These are phyloP conservation scores for Acanthacorydalis orientalis DNA, from an alignment of 2,888 invertebrate species.

Conservation along the genomic window DNA sequence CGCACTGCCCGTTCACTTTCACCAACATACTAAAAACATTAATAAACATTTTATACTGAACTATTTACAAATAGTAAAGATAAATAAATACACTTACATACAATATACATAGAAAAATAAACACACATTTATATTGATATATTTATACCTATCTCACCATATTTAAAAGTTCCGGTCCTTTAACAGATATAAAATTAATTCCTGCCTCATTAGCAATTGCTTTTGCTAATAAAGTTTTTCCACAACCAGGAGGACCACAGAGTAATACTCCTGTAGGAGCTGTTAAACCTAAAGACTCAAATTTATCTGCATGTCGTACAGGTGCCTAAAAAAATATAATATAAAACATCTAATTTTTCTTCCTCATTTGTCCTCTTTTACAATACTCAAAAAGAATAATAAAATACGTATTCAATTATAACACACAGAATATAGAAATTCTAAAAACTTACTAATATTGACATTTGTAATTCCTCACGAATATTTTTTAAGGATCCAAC, in stretches of 20 bases:
- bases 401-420: no score
- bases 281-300: slow-evolving; percentile 59
- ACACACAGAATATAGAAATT: no score
- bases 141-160: slow-evolving; percentile 47
- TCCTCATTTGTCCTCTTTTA: background rate
- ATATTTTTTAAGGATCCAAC: slow-evolving; percentile 82
- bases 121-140: background rate
- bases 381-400: background rate
- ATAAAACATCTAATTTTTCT: background rate
- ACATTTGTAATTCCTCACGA: slow-evolving; percentile 74
- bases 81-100: no score
- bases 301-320: slow-evolving; percentile 68
- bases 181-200: slow-evolving; percentile 96
- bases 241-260: slow-evolving; percentile 94
- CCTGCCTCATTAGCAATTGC: slow-evolving; percentile 98
- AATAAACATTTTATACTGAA: background rate
- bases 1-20: slow-evolving; percentile 95
- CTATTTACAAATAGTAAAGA: no score
- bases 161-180: slow-evolving; percentile 93
- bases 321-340: slow-evolving; percentile 46
- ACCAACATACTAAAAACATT: slow-evolving; percentile 70
- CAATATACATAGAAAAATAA: no score
- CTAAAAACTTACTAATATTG: slow-evolving; percentile 68
- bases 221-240: slow-evolving; percentile 93
- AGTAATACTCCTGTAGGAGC: slow-evolving; percentile 80